Percentiles rank a stretch among this genome's conserved stretches.
phyloP scores from a whole-genome alignment of 2,888 invertebrate genomes.

The Stictocephala bisonia region DNA sequence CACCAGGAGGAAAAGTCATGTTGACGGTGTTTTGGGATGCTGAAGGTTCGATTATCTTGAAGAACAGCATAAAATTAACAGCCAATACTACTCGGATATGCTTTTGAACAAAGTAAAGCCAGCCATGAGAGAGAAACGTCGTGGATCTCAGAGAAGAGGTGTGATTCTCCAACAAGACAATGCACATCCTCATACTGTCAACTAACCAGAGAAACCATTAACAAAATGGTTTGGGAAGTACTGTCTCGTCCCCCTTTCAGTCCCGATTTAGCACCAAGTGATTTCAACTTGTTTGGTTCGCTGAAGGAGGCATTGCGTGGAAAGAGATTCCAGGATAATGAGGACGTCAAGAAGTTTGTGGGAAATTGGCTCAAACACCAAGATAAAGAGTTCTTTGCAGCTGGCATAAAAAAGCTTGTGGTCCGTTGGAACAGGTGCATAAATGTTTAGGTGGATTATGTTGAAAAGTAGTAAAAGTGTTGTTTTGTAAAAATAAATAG shows the following conservation, averaged over 20 bases:
- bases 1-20: constrained; percentile 8
- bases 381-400: not conserved
- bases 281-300: not conserved
- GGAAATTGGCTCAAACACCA: not conserved
- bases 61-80: not conserved
- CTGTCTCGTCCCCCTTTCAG: constrained; percentile 4
- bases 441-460: not conserved
- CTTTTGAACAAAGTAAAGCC: not conserved
- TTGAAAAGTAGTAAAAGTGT: not conserved
- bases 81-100: not conserved
- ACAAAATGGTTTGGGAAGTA: not conserved
- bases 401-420: not conserved
- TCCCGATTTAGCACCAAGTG: not conserved
- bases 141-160: not conserved
- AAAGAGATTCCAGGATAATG: not conserved
- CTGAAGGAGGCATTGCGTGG: not conserved
- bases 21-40: not conserved
- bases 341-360: not conserved
- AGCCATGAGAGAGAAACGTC: not conserved
- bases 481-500: not conserved
- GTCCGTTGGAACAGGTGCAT: not conserved
- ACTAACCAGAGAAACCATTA: not conserved
- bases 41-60: not conserved
- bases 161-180: not conserved
- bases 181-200: not conserved